Evolutionary conservation across 2,888 invertebrate genomes (phyloP), one percentile per base, ranked within the genome.

Genomic region (Cryptus viduatorius): DNA sequence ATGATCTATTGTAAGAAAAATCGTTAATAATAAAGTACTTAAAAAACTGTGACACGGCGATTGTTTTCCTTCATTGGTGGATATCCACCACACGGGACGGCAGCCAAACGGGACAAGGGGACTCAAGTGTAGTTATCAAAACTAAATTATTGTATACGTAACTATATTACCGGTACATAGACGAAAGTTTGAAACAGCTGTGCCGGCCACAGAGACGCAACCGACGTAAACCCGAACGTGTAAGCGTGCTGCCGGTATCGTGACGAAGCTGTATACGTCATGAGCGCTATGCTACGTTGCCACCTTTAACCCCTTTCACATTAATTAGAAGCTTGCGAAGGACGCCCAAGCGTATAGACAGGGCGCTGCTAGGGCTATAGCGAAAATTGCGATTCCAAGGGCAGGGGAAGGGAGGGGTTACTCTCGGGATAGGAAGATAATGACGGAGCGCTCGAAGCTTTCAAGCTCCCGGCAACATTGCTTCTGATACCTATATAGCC

Each of bases 321-420:
- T 81, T 86, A 85, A 86, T 86, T 85, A 79, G 83, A 76, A 68
- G 69, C 77, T 83, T 48, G 67, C 67, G 76, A 69, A 67, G 72
- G 24, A 79, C 69, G 83, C 71, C 19, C 53, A 37, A 37, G 53
- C 53, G 12, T 53, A 71, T 50, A 69, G 24, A 75, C 75, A 76
- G n/a, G n/a, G 48, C 68, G 31, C 24, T 14, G 7, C n/a, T 1
- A 3, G 12, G 29, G 16, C 46, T 46, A 31, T 61, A 73, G 46
- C 44, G 75, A 37, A 48, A 75, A 50, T 64, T 50, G 64, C 31
- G 61, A 64, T 75, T 75, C 64, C 37, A 37, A 37, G 8, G 37
- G 37, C 5, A 37, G 37, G 37, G 37, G 37, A 8, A 8, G 4
- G 56, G 8, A 37, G 31, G 24, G 75, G 75, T 37, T 50, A 64